These are phyloP conservation scores for Geopemphigus sp. DNA, from an alignment of 1,140 invertebrate species.

Conservation along the genomic window DNA sequence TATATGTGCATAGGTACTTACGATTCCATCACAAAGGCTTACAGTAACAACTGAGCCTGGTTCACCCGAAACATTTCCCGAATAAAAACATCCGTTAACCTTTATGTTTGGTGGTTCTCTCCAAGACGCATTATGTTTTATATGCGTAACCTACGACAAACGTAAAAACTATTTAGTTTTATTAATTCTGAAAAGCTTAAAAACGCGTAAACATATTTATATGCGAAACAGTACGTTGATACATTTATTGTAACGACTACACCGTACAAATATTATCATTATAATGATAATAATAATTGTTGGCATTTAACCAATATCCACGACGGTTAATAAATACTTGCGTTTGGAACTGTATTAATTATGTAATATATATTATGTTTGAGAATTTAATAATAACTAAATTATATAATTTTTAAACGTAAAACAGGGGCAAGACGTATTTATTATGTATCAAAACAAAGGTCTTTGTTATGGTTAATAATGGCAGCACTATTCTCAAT, in stretches of 20 bases:
- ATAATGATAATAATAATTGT: not conserved
- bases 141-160: constrained; percentile 60
- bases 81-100: constrained; percentile 67
- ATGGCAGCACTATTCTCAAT: too few species aligned
- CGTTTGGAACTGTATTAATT: not conserved
- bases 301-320: constrained; percentile 22
- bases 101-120: constrained; percentile 56
- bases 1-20: constrained; percentile 61
- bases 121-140: constrained; percentile 58
- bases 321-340: not conserved
- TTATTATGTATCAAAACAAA: too few species aligned
- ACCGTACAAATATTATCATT: not conserved
- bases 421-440: too few species aligned
- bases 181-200: not conserved
- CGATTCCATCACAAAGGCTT: constrained; percentile 75
- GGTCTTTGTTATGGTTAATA: too few species aligned
- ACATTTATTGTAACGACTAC: not conserved
- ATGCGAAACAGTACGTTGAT: not conserved
- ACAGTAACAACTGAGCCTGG: constrained; percentile 65
- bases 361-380: not conserved
- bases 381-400: not conserved
- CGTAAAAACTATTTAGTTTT: not conserved
- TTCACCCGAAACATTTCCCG: constrained; percentile 67
- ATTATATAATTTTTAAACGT: not conserved
- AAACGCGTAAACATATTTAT: not conserved